These are phyloP conservation scores for Troides aeacus DNA, from an alignment of 2,888 invertebrate species.

Conservation along the genomic window DNA sequence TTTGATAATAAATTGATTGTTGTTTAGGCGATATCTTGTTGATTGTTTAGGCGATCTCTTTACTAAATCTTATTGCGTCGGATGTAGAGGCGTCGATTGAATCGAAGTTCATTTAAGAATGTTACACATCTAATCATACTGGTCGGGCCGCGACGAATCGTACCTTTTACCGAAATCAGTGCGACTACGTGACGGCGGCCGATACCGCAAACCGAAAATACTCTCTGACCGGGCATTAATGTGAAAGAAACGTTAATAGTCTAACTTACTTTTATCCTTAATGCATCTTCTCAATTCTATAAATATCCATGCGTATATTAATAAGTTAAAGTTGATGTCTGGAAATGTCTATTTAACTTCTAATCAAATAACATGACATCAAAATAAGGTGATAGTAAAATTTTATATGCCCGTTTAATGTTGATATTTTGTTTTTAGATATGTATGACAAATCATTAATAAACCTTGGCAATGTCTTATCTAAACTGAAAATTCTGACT, in stretches of 20 bases:
- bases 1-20: slow-evolving; percentile 56
- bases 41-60: slow-evolving; percentile 30
- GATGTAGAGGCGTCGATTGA: slow-evolving; percentile 41
- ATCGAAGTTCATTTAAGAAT: slow-evolving; percentile 59
- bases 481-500: too few species aligned
- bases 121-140: slow-evolving; percentile 45
- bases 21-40: slow-evolving; percentile 54
- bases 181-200: slow-evolving; percentile 42
- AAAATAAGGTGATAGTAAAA: slow-evolving; percentile 14
- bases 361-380: slow-evolving; percentile 44
- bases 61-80: slow-evolving; percentile 31
- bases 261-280: slow-evolving; percentile 18
- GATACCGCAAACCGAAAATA: slow-evolving; percentile 40
- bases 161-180: slow-evolving; percentile 51
- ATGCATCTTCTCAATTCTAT: slow-evolving; percentile 16
- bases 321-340: slow-evolving; percentile 10
- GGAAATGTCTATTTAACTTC: slow-evolving; percentile 37
- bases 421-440: too few species aligned
- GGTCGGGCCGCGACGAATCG: slow-evolving; percentile 54
- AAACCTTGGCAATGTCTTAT: too few species aligned
- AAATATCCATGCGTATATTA: slow-evolving; percentile 13
- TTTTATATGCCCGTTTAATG: too few species aligned
- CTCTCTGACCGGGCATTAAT: slow-evolving; percentile 25
- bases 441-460: too few species aligned
- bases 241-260: slow-evolving; percentile 25